These are phyloP conservation scores for Todiramphus saurophagus DNA, from an alignment of 2,113 vertebrate genomes.

Conservation along the genomic window DNA sequence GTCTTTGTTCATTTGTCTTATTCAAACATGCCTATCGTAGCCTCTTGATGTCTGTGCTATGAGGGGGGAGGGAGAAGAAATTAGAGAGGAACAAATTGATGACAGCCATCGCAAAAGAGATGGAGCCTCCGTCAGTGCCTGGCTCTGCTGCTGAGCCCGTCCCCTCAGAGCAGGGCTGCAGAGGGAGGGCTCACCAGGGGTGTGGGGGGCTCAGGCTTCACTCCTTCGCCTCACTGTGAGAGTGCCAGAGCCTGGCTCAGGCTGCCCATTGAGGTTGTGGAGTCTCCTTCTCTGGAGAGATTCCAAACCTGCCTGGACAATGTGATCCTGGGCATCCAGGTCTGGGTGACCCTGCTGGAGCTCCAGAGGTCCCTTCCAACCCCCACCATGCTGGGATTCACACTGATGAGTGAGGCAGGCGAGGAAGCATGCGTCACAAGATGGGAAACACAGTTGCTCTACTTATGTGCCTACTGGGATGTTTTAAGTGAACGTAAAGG, in stretches of 20 bases:
- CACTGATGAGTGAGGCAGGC: too few species aligned
- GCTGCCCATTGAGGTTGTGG: neutral
- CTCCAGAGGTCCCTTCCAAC: neutral
- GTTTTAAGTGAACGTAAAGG: neutral
- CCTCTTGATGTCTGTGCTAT: neutral
- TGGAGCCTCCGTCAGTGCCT: accelerated
- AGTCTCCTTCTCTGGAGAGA: neutral
- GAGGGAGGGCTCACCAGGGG: accelerated
- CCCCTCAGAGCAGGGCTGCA: neutral
- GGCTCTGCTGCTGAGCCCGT: neutral
- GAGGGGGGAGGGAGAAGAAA: neutral
- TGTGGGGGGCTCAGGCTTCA: accelerated
- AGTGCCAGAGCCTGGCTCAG: neutral
- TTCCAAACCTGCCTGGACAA: neutral
- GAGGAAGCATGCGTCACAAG: neutral
- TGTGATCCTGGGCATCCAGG: neutral
- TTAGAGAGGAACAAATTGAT: slow-evolving; percentile 36
- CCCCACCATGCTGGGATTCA: neutral
- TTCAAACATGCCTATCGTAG: slow-evolving; percentile 6
- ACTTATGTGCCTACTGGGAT: accelerated
- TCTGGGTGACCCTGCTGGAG: neutral
- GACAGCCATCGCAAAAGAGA: neutral
- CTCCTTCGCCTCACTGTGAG: too few species aligned
- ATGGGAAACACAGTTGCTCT: neutral
- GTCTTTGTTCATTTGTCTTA: slow-evolving; percentile 60